phyloP scores from a whole-genome alignment of 1,140 invertebrate species.

The Drosophila prosaltans region DNA sequence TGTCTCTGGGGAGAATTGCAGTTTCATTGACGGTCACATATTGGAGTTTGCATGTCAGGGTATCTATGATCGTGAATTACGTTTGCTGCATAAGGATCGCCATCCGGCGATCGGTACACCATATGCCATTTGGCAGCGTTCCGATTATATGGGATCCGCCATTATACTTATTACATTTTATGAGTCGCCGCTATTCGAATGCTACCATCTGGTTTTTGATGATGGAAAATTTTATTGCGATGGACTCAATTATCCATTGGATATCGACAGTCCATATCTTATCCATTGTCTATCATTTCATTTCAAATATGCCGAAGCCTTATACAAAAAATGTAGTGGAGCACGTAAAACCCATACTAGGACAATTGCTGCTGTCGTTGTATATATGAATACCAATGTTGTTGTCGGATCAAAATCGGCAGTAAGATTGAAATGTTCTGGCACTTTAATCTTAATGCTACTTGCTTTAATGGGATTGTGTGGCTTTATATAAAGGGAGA shows the following conservation, averaged over 20 bases:
- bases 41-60: slow-evolving; percentile 60
- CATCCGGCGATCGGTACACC: slow-evolving; percentile 45
- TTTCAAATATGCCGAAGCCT: slow-evolving; percentile 46
- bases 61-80: slow-evolving; percentile 34
- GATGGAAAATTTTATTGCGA: slow-evolving; percentile 53
- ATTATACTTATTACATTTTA: slow-evolving; percentile 60
- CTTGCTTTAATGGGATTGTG: background rate
- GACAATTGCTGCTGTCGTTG: background rate
- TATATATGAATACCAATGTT: slow-evolving; percentile 5
- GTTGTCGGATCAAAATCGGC: background rate
- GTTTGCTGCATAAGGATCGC: slow-evolving; percentile 58
- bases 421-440: background rate
- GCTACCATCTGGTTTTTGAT: slow-evolving; percentile 46
- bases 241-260: slow-evolving; percentile 41
- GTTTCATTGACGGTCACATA: slow-evolving; percentile 56
- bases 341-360: background rate
- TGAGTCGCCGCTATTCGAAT: slow-evolving; percentile 53
- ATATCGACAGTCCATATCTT: background rate
- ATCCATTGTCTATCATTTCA: slow-evolving; percentile 56
- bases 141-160: slow-evolving; percentile 36
- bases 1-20: slow-evolving; percentile 33
- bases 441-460: background rate
- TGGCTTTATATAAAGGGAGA: background rate
- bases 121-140: slow-evolving; percentile 58
- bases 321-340: slow-evolving; percentile 39